Base-by-base conservation (phyloP, 2,888 invertebrate genomes). In the Tortrix viridana region DNA sequence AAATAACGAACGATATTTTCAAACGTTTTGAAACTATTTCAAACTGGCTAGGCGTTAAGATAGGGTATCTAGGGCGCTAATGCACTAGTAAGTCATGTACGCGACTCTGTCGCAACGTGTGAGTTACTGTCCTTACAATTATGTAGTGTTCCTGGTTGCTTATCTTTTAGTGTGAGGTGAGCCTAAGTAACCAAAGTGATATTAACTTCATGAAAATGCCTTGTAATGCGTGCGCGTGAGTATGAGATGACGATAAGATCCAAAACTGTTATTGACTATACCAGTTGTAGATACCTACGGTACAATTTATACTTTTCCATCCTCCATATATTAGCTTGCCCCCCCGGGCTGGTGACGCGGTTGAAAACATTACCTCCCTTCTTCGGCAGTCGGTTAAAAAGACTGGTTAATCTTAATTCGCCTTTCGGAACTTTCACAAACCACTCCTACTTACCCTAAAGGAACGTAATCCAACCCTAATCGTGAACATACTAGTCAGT, bases 41-140 rank as follows among this genome's bases (percentile, higher is more conserved):
- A 76, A 75, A 74, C 74, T 73, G 65, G 72, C 63, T 59, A 76
- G 78, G 82, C 86, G 86, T 87, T 88, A 82, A 88, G 90, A 91
- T 91, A 89, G 77, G 79, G 77, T 91, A 91, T 90, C 90, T 76
- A 58, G 63, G 78, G 74, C 79, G 81, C 90, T 91, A 90, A 90
- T 89, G 89, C 86, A 89, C 77, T 74, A 75, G 80, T 90, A 89
- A 88, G 74, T 91, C 90, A 89, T 88, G 88, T 79, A 84, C 82
- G 81, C 81, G 85, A 82, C 83, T 79, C 67, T 78, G 77, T 76
- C 70, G 82, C 79, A 84, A 84, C 78, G 77, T 77, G 68, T 84
- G 81, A 83, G 73, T 80, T 83, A 79, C 75, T 74, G 73, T 71
- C 67, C 74, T 75, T 76, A 62, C 44, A 66, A 67, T 69, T 68